Conservation (phyloP, 2,888 invertebrate genomes). For the Choreutis nemorana region DNA sequence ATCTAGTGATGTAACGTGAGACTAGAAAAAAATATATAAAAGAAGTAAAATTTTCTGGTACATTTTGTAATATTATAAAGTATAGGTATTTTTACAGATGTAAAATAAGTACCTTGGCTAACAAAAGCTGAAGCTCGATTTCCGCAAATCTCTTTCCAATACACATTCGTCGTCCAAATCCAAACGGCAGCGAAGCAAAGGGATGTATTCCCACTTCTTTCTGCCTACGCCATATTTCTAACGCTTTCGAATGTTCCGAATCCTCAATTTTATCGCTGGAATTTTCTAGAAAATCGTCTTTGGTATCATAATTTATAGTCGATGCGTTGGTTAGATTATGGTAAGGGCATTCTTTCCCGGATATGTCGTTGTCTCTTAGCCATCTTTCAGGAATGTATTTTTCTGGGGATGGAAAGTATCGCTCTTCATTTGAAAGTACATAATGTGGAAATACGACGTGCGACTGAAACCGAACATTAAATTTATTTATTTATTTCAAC, state of each 20-base stretch:
- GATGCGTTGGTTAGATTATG: constrained; percentile 9
- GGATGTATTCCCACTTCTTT: constrained; percentile 73
- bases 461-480: constrained; percentile 75
- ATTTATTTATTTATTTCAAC: no score
- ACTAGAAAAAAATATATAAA: no score
- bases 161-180: constrained; percentile 79
- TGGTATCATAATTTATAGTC: background rate
- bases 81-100: background rate
- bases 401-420: constrained; percentile 76
- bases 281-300: background rate
- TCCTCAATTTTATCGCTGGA: constrained; percentile 2
- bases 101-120: constrained; percentile 74
- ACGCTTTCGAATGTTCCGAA: constrained; percentile 15
- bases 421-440: constrained; percentile 75
- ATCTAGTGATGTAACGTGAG: no score
- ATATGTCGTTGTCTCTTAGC: constrained; percentile 63
- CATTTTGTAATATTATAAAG: no score
- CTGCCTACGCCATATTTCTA: constrained; percentile 38
- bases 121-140: constrained; percentile 76
- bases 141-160: constrained; percentile 84
- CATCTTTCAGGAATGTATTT: constrained; percentile 80
- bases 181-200: constrained; percentile 78
- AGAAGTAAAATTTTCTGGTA: no score
- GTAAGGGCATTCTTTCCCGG: constrained; percentile 8
- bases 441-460: constrained; percentile 83